Evolutionary conservation across 2,888 invertebrate species (phyloP), one percentile per base, ranked within the genome.

Genomic region (Coenonympha arcania): DNA sequence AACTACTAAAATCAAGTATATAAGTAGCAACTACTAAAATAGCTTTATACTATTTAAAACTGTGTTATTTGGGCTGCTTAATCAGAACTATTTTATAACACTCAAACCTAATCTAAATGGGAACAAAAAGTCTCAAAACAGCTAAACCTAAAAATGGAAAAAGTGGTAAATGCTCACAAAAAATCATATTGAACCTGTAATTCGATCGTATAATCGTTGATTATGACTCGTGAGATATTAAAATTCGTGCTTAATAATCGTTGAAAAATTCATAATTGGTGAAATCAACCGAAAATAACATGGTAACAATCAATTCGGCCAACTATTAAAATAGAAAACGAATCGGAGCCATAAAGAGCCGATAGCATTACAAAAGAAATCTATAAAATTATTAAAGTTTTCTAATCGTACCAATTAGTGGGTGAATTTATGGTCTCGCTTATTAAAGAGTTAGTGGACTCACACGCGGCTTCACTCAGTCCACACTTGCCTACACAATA

Each of bases 351-450:
- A 76, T 79, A 79, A 82, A 79, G 73, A 69, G 69, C 66, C 82
- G 79, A 82, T 83, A 82, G 82, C 76, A 79, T 79, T 82, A 84
- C 80, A 84, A 83, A 82, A 83, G 83, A 80, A 84, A 80, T 78
- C 79, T 71, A 79, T 82, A 80, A 81, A 84, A 82, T 83, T 72
- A 81, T 83, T 80, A 78, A 76, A 65, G 76, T 76, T 76, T 76
- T 80, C 76, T 82, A 84, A 83, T 82, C 77, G 74, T 61, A 70
- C 83, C 84, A 84, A 84, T 84, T 84, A 84, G 73, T 64, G 59
- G 50, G 59, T 66, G 73, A 66, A 79, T 83, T 84, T 83, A 84
- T 82, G 71, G 79, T 74, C 73, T 73, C 72, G 69, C 71, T 73
- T 68, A 69, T 68, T 68, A 70, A 60, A 56, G 59, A 28, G 45